Conservation (phyloP, 2,888 invertebrate species). For the Norana najaformis region DNA sequence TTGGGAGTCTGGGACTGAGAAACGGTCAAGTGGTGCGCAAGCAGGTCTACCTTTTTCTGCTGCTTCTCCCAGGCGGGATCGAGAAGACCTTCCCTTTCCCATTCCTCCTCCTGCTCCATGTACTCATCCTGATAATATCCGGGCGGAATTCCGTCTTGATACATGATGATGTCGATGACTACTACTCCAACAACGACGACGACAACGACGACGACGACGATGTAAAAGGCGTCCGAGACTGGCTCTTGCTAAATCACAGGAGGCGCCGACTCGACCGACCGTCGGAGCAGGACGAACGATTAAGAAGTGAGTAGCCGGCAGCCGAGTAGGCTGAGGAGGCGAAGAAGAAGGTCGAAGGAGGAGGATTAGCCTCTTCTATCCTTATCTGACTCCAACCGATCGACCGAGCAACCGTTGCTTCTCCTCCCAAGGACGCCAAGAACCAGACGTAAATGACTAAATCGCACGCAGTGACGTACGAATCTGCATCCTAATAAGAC, state of each 20-base stretch:
- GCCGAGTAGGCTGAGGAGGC: neutral
- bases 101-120: slow-evolving; percentile 80
- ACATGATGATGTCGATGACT: neutral
- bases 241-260: neutral
- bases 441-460: neutral
- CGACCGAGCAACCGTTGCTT: neutral
- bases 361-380: neutral
- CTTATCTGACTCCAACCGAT: slow-evolving; percentile 7
- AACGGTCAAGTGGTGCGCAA: slow-evolving; percentile 3
- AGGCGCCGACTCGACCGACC: slow-evolving; percentile 19
- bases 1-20: neutral
- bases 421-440: neutral
- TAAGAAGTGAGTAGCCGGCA: neutral
- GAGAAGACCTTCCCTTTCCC: slow-evolving; percentile 98
- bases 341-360: neutral
- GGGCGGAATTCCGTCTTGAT: slow-evolving; percentile 22
- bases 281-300: slow-evolving; percentile 13
- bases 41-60: slow-evolving; percentile 90
- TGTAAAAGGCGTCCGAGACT: slow-evolving; percentile 6
- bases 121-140: slow-evolving; percentile 47
- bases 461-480: neutral
- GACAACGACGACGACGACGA: neutral
- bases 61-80: slow-evolving; percentile 99
- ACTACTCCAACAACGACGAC: neutral
- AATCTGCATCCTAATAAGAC: neutral